These are phyloP conservation scores for Ceyx margarethae DNA, from an alignment of 2,113 vertebrate species.

Conservation along the genomic window DNA sequence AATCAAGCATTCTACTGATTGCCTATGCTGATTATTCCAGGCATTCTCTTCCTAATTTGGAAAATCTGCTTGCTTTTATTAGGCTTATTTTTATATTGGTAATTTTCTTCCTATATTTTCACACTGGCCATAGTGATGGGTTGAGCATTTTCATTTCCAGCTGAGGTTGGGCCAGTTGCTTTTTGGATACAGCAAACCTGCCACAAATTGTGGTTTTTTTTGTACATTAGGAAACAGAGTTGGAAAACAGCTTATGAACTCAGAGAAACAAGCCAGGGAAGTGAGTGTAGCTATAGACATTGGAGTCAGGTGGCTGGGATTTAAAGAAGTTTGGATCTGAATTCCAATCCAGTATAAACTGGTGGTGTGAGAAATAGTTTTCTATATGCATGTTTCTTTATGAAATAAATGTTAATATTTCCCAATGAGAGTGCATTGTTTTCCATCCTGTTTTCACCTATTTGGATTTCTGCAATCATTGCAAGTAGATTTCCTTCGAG, in stretches of 20 bases:
- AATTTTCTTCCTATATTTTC: constrained; percentile 27
- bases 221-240: neutral
- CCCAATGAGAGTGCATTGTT: neutral
- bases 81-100: constrained; percentile 40
- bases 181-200: neutral
- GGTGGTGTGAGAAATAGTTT: neutral
- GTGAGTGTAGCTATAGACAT: neutral
- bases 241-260: neutral
- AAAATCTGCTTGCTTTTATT: constrained; percentile 56
- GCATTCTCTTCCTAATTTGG: constrained; percentile 55
- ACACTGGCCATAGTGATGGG: neutral
- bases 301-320: neutral
- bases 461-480: neutral
- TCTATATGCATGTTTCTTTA: neutral
- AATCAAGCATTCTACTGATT: constrained; percentile 61
- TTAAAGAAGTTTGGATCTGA: neutral
- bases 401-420: neutral
- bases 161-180: neutral
- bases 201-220: neutral
- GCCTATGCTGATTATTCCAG: constrained; percentile 58
- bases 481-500: neutral
- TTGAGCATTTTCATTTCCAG: neutral
- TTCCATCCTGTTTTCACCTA: neutral
- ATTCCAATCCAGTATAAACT: neutral
- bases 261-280: neutral